Conservation (phyloP, 1,140 invertebrate species). For the Drosophila biarmipes region DNA sequence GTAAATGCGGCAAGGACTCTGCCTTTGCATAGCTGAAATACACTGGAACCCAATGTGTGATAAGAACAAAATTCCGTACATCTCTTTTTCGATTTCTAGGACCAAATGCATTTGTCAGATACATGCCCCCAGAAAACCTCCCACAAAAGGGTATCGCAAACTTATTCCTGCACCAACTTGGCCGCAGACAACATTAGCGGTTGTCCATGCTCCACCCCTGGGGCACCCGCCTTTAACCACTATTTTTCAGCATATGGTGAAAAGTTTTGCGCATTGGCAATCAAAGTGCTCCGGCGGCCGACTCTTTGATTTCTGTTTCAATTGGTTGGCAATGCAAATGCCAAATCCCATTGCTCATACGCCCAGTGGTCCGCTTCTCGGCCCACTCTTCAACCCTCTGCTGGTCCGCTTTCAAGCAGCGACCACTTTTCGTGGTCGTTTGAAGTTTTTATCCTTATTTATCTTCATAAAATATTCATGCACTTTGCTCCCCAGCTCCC, state of each 20-base stretch:
- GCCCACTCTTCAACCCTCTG: not conserved
- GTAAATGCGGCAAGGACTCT: too few relatives aligned
- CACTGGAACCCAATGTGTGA: too few relatives aligned
- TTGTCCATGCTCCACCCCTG: constrained; percentile 35
- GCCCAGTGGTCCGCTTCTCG: constrained; percentile 27
- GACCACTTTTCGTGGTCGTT: constrained; percentile 72
- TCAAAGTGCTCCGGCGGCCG: constrained; percentile 7
- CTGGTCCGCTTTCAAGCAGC: constrained; percentile 36
- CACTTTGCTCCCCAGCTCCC: constrained; percentile 64
- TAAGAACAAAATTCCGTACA: too few relatives aligned
- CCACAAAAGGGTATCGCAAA: constrained; percentile 10
- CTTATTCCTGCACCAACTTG: constrained; percentile 17
- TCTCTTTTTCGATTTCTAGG: not conserved
- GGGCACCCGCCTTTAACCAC: not conserved
- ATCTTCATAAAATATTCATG: constrained; percentile 83
- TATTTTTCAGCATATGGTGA: constrained; percentile 19
- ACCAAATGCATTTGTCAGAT: too few relatives aligned
- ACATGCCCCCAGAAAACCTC: not conserved
- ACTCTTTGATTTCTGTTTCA: constrained; percentile 32
- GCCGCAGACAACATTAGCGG: constrained; percentile 71
- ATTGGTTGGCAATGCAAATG: constrained; percentile 43
- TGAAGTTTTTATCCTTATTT: constrained; percentile 82
- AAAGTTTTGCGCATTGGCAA: constrained; percentile 24
- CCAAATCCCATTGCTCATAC: constrained; percentile 70
- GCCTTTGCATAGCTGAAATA: too few relatives aligned